These are phyloP conservation scores for Paratrypauchen microcephalus DNA, from an alignment of 2,797 vertebrate species.

Conservation along the genomic window DNA sequence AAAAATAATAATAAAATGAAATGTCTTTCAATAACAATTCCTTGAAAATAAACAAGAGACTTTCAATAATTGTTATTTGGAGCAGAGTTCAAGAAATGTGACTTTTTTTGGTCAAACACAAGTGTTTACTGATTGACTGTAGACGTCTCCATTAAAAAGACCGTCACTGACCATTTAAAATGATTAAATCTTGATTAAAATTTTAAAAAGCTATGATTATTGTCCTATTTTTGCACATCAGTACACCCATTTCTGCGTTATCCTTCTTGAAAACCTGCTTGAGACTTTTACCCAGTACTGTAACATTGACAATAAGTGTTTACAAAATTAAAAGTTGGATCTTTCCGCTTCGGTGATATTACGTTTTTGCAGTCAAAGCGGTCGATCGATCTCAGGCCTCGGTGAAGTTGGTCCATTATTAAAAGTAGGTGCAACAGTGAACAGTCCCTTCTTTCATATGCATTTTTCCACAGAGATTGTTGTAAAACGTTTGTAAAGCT, in stretches of 20 bases:
- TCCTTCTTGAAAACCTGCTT: neutral
- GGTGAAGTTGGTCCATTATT: slow-evolving; percentile 74
- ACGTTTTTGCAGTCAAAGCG: slow-evolving; percentile 24
- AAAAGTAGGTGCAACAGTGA: slow-evolving; percentile 31
- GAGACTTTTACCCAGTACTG: neutral
- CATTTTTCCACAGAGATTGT: slow-evolving; percentile 40
- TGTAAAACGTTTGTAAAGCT: slow-evolving; percentile 11
- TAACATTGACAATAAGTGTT: slow-evolving; percentile 56
- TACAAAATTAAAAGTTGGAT: slow-evolving; percentile 42
- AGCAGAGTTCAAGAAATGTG: too few relatives aligned
- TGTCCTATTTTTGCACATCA: neutral
- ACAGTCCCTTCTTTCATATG: slow-evolving; percentile 15
- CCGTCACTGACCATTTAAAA: too few relatives aligned
- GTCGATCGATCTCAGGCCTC: slow-evolving; percentile 62
- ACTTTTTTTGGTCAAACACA: too few relatives aligned
- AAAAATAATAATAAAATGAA: too few relatives aligned
- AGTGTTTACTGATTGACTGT: too few relatives aligned
- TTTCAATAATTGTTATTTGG: too few relatives aligned
- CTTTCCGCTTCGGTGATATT: slow-evolving; percentile 36
- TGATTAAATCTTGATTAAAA: too few relatives aligned
- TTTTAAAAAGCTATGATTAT: too few relatives aligned
- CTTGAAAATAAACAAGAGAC: too few relatives aligned
- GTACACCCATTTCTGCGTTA: neutral
- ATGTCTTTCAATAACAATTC: too few relatives aligned
- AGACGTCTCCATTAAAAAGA: too few relatives aligned